Conservation (phyloP, 2,888 invertebrate genomes). For the Branchellion lobata region DNA sequence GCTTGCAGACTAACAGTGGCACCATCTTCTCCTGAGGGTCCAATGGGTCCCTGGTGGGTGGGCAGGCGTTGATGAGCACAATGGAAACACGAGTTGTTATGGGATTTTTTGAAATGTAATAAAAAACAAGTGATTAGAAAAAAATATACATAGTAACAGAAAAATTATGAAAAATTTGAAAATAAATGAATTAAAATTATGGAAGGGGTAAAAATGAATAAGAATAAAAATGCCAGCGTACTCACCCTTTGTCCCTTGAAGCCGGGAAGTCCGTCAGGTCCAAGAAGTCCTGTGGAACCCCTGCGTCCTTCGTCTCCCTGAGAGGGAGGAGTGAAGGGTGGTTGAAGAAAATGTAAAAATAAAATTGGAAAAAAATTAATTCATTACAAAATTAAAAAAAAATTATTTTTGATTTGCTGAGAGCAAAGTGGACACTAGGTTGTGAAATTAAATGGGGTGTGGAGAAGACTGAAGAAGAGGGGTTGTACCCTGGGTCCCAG, state of each 20-base stretch:
- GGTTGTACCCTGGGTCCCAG: slow-evolving; percentile 46
- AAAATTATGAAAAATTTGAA: neutral
- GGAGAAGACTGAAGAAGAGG: no score
- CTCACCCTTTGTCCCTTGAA: slow-evolving; percentile 44
- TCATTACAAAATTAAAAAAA: no score
- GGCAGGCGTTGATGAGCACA: neutral
- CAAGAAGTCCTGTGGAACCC: slow-evolving; percentile 32
- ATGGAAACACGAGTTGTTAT: no score
- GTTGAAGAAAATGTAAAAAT: neutral
- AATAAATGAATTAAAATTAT: neutral
- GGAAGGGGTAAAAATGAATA: neutral
- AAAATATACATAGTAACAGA: neutral
- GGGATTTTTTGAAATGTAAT: neutral
- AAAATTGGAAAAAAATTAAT: neutral
- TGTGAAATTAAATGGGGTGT: no score
- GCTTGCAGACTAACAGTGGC: slow-evolving; percentile 33
- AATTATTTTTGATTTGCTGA: no score
- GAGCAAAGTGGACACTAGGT: no score
- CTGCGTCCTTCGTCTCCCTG: slow-evolving; percentile 41
- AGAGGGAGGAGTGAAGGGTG: neutral
- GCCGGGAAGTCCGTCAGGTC: slow-evolving; percentile 41
- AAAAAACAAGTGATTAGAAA: neutral
- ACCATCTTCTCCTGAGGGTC: slow-evolving; percentile 40
- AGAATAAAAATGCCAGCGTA: neutral
- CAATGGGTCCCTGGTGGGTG: slow-evolving; percentile 40